Evolutionary conservation across 2,113 vertebrate species (phyloP).

Genomic region (Zapus hudsonius): DNA sequence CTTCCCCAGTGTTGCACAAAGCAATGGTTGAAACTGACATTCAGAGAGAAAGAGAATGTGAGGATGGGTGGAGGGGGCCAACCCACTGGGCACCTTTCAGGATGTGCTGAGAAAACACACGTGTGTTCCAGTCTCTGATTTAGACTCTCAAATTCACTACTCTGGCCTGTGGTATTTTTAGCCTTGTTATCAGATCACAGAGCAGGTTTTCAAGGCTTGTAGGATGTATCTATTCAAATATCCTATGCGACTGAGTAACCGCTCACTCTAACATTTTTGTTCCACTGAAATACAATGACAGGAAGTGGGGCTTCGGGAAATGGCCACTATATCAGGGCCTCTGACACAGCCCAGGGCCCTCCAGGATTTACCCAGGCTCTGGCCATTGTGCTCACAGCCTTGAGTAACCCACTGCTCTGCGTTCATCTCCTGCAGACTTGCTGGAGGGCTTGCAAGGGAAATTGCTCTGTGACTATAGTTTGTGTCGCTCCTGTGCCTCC

Average conservation of each 20-base stretch:
- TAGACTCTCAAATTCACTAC: slow-evolving; percentile 34
- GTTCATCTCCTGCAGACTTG: slow-evolving; percentile 28
- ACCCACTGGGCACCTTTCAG: slow-evolving; percentile 9
- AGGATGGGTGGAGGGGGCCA: neutral
- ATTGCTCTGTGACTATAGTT: neutral
- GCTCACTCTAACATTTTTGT: slow-evolving; percentile 72
- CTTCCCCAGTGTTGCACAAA: neutral
- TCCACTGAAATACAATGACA: slow-evolving; percentile 73
- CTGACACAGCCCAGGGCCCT: slow-evolving; percentile 32
- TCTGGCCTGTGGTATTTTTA: slow-evolving; percentile 63
- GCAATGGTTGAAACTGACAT: neutral
- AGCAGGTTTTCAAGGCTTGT: slow-evolving; percentile 72
- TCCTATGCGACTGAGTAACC: slow-evolving; percentile 49
- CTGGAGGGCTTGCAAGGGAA: neutral
- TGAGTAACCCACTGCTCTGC: slow-evolving; percentile 50
- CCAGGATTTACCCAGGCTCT: slow-evolving; percentile 47
- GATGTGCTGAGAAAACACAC: neutral
- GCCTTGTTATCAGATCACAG: slow-evolving; percentile 58
- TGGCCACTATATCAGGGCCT: slow-evolving; percentile 46
- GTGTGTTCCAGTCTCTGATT: slow-evolving; percentile 20
- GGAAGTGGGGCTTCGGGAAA: slow-evolving; percentile 71
- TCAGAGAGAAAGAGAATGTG: neutral
- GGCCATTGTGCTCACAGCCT: slow-evolving; percentile 59
- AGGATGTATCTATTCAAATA: slow-evolving; percentile 74
- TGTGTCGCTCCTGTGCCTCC: neutral